phyloP scores from a whole-genome alignment of 2,113 vertebrate genomes.

The Anser brachyrhynchus region DNA sequence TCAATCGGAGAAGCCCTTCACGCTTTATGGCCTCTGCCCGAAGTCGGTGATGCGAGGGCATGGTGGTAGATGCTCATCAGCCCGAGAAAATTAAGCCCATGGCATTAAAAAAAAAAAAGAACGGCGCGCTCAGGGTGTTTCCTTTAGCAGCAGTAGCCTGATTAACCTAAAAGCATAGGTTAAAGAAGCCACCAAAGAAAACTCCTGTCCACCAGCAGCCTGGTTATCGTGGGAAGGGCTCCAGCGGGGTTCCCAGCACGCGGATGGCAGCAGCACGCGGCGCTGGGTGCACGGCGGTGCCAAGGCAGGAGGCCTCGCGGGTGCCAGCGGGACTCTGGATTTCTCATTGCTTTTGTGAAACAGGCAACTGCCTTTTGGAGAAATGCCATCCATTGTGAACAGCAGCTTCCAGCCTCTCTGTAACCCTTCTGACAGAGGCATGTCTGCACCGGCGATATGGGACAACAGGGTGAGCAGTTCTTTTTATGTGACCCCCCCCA shows the following conservation, averaged over 20 bases:
- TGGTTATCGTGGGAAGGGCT: neutral
- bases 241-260: too few species aligned
- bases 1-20: neutral
- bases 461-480: neutral
- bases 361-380: neutral
- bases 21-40: neutral
- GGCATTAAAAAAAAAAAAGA: neutral
- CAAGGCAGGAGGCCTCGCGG: neutral
- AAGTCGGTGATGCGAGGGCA: neutral
- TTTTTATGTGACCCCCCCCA: neutral
- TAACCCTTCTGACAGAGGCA: neutral
- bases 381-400: neutral
- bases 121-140: neutral
- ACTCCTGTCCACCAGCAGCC: neutral
- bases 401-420: fast-evolving
- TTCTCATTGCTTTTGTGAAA: neutral
- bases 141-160: neutral
- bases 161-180: neutral
- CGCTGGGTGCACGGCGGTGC: fast-evolving
- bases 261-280: neutral
- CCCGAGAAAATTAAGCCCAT: neutral
- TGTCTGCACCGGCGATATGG: neutral
- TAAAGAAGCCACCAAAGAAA: neutral
- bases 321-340: neutral
- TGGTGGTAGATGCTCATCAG: neutral